phyloP scores from a whole-genome alignment of 2,113 vertebrate species.

The Atractosteus spatula region DNA sequence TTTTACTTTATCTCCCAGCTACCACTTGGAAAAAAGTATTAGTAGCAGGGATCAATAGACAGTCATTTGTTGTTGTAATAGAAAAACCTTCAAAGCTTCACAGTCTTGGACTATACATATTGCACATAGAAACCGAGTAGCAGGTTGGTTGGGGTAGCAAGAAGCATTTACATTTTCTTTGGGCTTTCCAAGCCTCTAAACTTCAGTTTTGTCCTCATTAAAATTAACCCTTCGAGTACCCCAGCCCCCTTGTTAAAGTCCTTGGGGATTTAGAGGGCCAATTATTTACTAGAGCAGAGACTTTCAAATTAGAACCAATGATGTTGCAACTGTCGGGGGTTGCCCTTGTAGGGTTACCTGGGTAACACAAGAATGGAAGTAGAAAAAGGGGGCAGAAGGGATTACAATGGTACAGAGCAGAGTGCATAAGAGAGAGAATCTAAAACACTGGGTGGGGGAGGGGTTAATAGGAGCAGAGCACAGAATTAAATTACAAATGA shows the following conservation, averaged over 20 bases:
- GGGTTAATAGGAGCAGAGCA: conserved; percentile 50
- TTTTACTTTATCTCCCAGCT: too few relatives aligned
- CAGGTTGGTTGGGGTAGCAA: too few relatives aligned
- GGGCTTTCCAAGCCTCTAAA: conserved; percentile 11
- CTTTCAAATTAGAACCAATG: conserved; percentile 61
- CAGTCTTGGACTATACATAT: too few relatives aligned
- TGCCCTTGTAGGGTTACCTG: conserved; percentile 61
- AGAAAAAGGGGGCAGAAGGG: conserved; percentile 27
- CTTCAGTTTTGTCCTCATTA: conserved; percentile 55
- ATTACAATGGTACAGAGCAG: conserved; percentile 45
- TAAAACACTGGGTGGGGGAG: conserved; percentile 46
- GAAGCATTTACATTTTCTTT: too few relatives aligned
- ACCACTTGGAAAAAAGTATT: too few relatives aligned
- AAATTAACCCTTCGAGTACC: conserved; percentile 53
- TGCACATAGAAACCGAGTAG: too few relatives aligned
- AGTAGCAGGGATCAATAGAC: too few relatives aligned
- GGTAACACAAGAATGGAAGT: conserved; percentile 62
- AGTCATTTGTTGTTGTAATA: too few relatives aligned
- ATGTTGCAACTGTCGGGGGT: conserved; percentile 51
- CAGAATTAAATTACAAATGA: conserved; percentile 73
- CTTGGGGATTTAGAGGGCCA: conserved; percentile 58
- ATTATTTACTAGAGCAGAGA: conserved; percentile 72
- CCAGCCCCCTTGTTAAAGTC: conserved; percentile 57
- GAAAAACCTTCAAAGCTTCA: too few relatives aligned
- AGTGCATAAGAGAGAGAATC: conserved; percentile 1